Percentiles rank a stretch among this genome's conserved stretches.
Conservation (phyloP, 2,113 vertebrate species). For the Pangasianodon gigas region DNA sequence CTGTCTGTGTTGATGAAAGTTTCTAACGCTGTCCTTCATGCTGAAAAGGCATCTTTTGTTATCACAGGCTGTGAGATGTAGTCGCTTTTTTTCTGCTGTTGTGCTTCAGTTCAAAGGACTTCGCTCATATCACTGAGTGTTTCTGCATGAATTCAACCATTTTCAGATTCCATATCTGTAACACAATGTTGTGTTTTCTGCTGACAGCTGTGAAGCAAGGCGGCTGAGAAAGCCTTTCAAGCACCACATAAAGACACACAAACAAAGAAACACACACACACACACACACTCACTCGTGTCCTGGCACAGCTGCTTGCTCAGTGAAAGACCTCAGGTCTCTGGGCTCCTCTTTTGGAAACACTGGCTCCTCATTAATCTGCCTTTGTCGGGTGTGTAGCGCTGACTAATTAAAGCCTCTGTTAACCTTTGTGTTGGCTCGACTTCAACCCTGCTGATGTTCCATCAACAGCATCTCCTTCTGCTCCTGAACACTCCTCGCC, state of each 20-base stretch:
- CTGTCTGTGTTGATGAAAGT: slow-evolving; percentile 15
- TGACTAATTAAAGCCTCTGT: slow-evolving; percentile 49
- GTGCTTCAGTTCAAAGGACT: not conserved
- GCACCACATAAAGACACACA: slow-evolving; percentile 7
- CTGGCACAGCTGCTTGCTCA: not conserved
- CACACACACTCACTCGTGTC: slow-evolving; percentile 14
- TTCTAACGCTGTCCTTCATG: not conserved
- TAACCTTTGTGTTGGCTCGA: slow-evolving; percentile 48
- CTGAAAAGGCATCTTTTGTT: slow-evolving; percentile 2
- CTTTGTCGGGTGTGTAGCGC: slow-evolving; percentile 29
- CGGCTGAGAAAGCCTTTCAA: slow-evolving; percentile 21
- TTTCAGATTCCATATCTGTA: slow-evolving; percentile 3
- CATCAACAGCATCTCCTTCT: slow-evolving; percentile 19
- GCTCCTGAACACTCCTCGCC: not conserved
- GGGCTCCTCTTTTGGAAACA: slow-evolving; percentile 44
- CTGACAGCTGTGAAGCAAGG: slow-evolving; percentile 7
- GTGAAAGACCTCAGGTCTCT: slow-evolving; percentile 24
- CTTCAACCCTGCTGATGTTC: slow-evolving; percentile 34
- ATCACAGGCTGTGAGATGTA: not conserved
- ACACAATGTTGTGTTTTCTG: slow-evolving; percentile 27
- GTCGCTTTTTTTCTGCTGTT: not conserved
- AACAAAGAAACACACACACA: not conserved
- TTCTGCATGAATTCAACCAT: slow-evolving; percentile 7
- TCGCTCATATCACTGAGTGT: not conserved
- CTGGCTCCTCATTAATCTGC: slow-evolving; percentile 46